Conservation (phyloP, 64 coral and sea anemone species). For the Pocillopora damicornis region DNA sequence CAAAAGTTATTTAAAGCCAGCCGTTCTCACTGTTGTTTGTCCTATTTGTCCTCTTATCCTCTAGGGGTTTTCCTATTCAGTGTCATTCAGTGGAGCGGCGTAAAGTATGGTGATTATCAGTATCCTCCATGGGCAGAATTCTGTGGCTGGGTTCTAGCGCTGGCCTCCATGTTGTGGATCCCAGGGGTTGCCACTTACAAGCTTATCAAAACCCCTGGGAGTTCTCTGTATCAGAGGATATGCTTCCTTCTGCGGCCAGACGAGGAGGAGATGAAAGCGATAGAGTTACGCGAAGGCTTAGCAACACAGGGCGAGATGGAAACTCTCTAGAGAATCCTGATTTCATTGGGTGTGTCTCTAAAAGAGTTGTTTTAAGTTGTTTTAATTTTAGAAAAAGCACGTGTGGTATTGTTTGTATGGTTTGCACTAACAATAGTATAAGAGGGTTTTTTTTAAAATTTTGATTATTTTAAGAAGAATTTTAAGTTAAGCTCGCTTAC, state of each 20-base stretch:
- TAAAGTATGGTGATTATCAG: slow-evolving; percentile 67
- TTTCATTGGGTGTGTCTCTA: not conserved
- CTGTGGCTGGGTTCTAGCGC: slow-evolving; percentile 81
- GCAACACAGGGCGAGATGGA: slow-evolving; percentile 12
- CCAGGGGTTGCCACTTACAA: slow-evolving; percentile 87
- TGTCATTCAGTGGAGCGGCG: slow-evolving; percentile 75
- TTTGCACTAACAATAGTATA: too few species aligned
- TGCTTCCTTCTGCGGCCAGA: slow-evolving; percentile 48
- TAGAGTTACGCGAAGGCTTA: slow-evolving; percentile 70
- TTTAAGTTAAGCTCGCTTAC: too few species aligned
- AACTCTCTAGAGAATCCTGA: not conserved
- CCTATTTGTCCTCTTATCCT: not conserved
- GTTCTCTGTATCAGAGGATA: slow-evolving; percentile 23
- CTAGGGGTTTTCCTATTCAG: slow-evolving; percentile 84
- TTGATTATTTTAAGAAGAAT: too few species aligned
- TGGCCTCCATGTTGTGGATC: slow-evolving; percentile 93
- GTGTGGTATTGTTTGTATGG: too few species aligned
- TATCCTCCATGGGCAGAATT: slow-evolving; percentile 87
- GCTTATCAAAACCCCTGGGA: slow-evolving; percentile 29
- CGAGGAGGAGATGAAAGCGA: slow-evolving; percentile 59
- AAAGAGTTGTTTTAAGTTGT: not conserved
- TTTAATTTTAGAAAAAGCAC: too few species aligned
- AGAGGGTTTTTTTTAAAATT: too few species aligned
- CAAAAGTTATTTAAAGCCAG: not conserved
- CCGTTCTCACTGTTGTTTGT: not conserved